phyloP scores from a whole-genome alignment of 1,140 invertebrate species.

The Cryptotermes secundus region DNA sequence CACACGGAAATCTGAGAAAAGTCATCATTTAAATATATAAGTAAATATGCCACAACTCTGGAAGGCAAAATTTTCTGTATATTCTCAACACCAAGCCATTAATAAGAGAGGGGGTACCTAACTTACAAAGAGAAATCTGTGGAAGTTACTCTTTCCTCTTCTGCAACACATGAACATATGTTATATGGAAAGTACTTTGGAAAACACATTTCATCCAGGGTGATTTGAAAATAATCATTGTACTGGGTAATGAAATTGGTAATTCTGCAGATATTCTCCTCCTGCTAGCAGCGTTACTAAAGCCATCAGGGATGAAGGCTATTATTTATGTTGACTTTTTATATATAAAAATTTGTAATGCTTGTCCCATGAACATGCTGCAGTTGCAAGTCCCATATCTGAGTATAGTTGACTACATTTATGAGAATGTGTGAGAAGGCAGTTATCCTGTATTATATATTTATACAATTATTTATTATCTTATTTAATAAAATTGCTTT shows the following conservation, averaged over 20 bases:
- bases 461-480: constrained; percentile 16
- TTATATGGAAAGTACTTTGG: background rate
- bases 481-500: background rate
- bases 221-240: background rate
- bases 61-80: background rate
- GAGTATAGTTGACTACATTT: background rate
- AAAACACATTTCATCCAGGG: background rate
- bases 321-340: background rate
- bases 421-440: background rate
- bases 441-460: background rate
- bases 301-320: background rate
- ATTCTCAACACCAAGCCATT: background rate
- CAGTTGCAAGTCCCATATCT: constrained; percentile 3
- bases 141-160: background rate
- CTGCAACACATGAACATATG: background rate
- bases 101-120: background rate
- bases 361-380: background rate
- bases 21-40: too few species aligned
- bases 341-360: background rate
- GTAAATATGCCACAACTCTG: background rate
- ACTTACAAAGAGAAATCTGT: background rate
- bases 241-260: background rate
- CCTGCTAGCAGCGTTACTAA: background rate
- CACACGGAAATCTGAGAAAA: too few species aligned
- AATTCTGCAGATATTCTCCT: constrained; percentile 10